phyloP scores from a whole-genome alignment of 1,140 invertebrate genomes.

The Drosophila albomicans region DNA sequence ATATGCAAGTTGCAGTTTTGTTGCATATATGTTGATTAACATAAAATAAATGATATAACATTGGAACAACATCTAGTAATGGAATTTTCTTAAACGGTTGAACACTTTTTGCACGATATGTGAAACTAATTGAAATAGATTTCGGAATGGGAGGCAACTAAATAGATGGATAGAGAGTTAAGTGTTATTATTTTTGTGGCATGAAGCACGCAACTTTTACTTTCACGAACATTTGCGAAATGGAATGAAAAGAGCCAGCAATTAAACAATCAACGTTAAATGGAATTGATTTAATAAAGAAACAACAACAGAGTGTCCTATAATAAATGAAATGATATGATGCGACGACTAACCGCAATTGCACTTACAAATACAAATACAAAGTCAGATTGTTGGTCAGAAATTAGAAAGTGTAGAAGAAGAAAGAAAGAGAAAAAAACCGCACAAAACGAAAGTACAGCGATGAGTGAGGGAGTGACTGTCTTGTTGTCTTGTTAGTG shows the following conservation, averaged over 20 bases:
- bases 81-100: background rate
- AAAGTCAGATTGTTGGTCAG: conserved; percentile 10
- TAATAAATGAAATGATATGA: conserved; percentile 29
- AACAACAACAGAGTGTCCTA: conserved; percentile 24
- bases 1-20: no score
- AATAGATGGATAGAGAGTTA: conserved; percentile 13
- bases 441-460: conserved; percentile 11
- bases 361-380: conserved; percentile 40
- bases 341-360: conserved; percentile 51
- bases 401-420: conserved; percentile 72
- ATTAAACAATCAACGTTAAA: conserved; percentile 51
- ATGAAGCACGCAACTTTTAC: conserved; percentile 70
- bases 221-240: conserved; percentile 52
- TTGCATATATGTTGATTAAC: background rate
- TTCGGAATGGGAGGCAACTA: background rate
- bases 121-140: conserved; percentile 8
- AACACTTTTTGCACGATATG: conserved; percentile 1
- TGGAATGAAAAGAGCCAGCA: conserved; percentile 38
- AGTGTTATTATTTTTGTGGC: conserved; percentile 9
- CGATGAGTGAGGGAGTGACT: conserved; percentile 9
- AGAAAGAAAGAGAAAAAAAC: conserved; percentile 1
- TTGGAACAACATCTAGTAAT: background rate
- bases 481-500: conserved; percentile 19
- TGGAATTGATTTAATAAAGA: conserved; percentile 14
- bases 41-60: conserved; percentile 33